Evolutionary conservation across 1,140 invertebrate genomes (phyloP).

Genomic region (Calosoma granatense): DNA sequence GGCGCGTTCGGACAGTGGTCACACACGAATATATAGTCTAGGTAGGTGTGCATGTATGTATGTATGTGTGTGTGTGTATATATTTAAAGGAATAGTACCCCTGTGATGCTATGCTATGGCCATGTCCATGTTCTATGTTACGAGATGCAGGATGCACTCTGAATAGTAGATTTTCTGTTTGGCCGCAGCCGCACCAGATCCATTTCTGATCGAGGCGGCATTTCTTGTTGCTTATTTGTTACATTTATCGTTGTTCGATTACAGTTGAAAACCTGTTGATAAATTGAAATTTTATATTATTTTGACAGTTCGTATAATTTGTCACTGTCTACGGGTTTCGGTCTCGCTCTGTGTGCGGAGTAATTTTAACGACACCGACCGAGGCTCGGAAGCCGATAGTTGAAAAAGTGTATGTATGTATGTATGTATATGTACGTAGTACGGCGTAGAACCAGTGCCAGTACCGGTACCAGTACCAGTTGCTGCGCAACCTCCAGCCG

Average conservation of each 20-base stretch:
- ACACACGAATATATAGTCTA: conserved; percentile 14
- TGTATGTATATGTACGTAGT: too few relatives aligned
- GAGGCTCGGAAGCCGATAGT: too few relatives aligned
- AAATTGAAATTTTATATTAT: conserved; percentile 8
- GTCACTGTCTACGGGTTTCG: not conserved
- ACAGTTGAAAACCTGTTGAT: not conserved
- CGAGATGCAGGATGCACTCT: not conserved
- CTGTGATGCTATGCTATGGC: not conserved
- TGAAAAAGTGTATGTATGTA: too few relatives aligned
- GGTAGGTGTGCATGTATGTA: too few relatives aligned
- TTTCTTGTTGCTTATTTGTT: conserved; percentile 1
- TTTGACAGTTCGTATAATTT: conserved; percentile 3
- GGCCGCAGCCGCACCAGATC: not conserved
- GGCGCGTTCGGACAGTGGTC: conserved; percentile 10
- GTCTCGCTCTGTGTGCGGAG: not conserved
- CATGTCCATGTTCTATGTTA: not conserved
- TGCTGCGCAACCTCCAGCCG: conserved; percentile 4
- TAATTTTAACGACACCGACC: too few relatives aligned
- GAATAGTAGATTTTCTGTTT: too few relatives aligned
- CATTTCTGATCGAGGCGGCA: not conserved
- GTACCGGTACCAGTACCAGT: conserved; percentile 12
- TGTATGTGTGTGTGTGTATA: too few relatives aligned
- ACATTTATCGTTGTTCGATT: conserved; percentile 3
- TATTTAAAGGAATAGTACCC: too few relatives aligned
- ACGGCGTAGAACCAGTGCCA: too few relatives aligned